Evolutionary conservation across 2,113 vertebrate genomes (phyloP).

Genomic region (Lepus europaeus): DNA sequence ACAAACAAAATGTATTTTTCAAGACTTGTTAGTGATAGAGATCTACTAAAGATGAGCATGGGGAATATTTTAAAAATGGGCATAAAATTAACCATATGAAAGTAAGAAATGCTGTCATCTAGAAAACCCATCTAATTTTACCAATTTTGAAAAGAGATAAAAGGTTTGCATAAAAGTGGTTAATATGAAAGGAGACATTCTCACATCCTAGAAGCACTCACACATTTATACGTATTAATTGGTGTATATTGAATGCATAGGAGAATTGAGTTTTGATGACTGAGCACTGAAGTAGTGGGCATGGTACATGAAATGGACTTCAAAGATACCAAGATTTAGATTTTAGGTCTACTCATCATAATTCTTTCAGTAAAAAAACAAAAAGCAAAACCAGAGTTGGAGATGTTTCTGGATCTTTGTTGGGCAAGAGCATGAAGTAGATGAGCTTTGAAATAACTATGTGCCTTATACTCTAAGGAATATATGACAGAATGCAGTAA

Average conservation of each 20-base stretch:
- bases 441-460: not conserved
- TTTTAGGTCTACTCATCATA: not conserved
- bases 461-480: not conserved
- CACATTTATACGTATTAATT: not conserved
- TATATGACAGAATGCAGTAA: not conserved
- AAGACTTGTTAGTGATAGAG: not conserved
- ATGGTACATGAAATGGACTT: not conserved
- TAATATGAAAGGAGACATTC: conserved; percentile 25
- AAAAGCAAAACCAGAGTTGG: not conserved
- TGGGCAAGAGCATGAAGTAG: not conserved
- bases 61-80: not conserved
- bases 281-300: not conserved
- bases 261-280: not conserved
- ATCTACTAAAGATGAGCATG: not conserved
- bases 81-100: not conserved
- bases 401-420: not conserved
- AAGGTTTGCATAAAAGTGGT: not conserved
- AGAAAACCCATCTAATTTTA: not conserved
- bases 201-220: not conserved
- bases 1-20: not conserved
- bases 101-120: not conserved
- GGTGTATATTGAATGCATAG: not conserved
- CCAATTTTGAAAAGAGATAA: not conserved
- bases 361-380: not conserved
- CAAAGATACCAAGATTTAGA: not conserved